A percentile compares a stretch with the other conserved stretches of the same genome.
Evolutionary conservation across 1,140 invertebrate genomes (phyloP).

Genomic region (roundworm (Caenorhabditis elegans)): DNA sequence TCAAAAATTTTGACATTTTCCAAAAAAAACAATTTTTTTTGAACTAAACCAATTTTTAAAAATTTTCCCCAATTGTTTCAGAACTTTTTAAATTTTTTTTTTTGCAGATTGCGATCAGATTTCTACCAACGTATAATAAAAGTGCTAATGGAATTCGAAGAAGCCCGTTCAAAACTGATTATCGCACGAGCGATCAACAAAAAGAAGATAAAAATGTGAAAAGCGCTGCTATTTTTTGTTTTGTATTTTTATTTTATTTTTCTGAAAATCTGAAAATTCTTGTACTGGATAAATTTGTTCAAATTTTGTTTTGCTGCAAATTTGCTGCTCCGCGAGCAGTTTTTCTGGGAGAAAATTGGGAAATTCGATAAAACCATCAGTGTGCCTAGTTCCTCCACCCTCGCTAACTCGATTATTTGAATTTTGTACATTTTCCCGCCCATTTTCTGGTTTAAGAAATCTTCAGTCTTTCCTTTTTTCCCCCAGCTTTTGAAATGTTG

Average conservation of each 20-base stretch:
- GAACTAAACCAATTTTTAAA: neutral
- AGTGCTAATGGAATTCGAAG: constrained; percentile 21
- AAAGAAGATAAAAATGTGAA: neutral
- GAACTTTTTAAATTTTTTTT: too few species aligned
- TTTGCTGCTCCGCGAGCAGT: too few species aligned
- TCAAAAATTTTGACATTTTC: too few species aligned
- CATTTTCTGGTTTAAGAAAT: neutral
- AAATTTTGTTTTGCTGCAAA: too few species aligned
- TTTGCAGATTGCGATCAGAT: neutral
- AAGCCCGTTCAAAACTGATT: neutral
- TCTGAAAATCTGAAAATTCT: neutral
- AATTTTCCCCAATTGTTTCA: neutral
- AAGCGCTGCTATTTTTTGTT: neutral
- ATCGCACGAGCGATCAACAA: neutral
- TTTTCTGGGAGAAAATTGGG: too few species aligned
- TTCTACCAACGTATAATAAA: constrained; percentile 20
- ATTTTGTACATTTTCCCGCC: neutral
- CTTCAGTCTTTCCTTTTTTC: neutral
- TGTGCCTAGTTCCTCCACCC: neutral
- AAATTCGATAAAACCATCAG: too few species aligned
- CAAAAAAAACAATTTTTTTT: neutral
- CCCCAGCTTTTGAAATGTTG: neutral
- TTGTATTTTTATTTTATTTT: neutral
- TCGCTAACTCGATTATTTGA: neutral
- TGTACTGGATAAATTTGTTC: neutral